phyloP scores from a whole-genome alignment of 2,888 invertebrate genomes.

The Scaptodrosophila latifasciaeformis region DNA sequence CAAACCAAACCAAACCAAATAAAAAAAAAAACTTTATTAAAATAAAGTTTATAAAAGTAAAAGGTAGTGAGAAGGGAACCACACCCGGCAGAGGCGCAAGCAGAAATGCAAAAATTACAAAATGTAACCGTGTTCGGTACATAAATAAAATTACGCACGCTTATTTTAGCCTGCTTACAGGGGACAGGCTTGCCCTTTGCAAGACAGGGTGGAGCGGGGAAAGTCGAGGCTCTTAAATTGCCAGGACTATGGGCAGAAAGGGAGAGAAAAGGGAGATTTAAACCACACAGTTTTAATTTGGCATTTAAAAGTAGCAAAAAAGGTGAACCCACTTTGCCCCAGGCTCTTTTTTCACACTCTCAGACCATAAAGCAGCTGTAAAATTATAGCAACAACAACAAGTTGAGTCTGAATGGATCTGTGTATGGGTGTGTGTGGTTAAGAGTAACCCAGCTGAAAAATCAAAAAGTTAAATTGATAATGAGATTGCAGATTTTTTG shows the following conservation, averaged over 20 bases:
- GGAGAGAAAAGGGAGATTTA: slow-evolving; percentile 18
- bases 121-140: slow-evolving; percentile 70
- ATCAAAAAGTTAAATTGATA: slow-evolving; percentile 67
- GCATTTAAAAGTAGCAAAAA: slow-evolving; percentile 57
- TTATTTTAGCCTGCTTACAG: slow-evolving; percentile 73
- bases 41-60: slow-evolving; percentile 49
- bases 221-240: slow-evolving; percentile 36
- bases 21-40: slow-evolving; percentile 52
- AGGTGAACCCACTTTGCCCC: background rate
- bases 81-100: background rate
- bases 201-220: background rate
- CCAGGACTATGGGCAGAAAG: slow-evolving; percentile 31
- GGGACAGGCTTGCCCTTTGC: slow-evolving; percentile 26
- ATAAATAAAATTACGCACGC: slow-evolving; percentile 75
- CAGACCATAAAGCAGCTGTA: slow-evolving; percentile 45
- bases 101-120: slow-evolving; percentile 62
- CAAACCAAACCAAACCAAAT: background rate
- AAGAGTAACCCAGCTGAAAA: slow-evolving; percentile 47
- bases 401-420: background rate
- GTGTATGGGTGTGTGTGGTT: slow-evolving; percentile 27
- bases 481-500: slow-evolving; percentile 44
- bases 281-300: slow-evolving; percentile 74
- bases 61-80: background rate
- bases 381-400: slow-evolving; percentile 40
- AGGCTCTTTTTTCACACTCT: no score